A percentile compares a stretch with the other conserved stretches of the same genome.
Conservation (phyloP, 2,113 vertebrate genomes). For the Noctilio leporinus region DNA sequence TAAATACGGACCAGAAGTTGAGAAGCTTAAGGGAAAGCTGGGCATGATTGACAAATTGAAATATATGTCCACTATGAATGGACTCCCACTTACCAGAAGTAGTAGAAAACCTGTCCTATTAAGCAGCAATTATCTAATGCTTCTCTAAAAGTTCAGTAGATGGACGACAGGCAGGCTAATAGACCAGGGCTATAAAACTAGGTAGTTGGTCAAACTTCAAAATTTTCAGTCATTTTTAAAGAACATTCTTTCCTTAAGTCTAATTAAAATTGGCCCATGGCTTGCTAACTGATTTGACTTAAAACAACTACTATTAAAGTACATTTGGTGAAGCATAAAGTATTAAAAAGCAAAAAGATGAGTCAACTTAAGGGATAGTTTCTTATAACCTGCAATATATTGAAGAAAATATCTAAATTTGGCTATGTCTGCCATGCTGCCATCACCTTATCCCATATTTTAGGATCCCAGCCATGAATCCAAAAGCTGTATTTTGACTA, state of each 20-base stretch:
- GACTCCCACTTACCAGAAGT: neutral
- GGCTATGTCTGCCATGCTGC: neutral
- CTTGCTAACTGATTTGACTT: constrained; percentile 3
- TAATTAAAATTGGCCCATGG: constrained; percentile 24
- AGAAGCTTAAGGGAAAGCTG: neutral
- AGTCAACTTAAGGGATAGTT: neutral
- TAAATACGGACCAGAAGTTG: neutral
- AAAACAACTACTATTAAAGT: neutral
- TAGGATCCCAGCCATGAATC: constrained; percentile 4
- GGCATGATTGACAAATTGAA: neutral
- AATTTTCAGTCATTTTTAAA: neutral
- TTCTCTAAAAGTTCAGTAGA: neutral
- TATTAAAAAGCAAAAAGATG: neutral
- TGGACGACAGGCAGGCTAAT: neutral
- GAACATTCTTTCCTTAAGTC: neutral
- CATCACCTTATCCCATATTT: neutral
- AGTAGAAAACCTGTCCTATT: neutral
- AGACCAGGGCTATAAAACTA: neutral
- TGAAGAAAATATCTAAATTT: constrained; percentile 10
- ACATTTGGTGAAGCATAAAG: neutral
- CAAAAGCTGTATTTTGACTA: neutral
- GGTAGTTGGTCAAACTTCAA: neutral
- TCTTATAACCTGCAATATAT: neutral
- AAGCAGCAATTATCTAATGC: neutral
- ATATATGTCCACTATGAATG: neutral